A percentile compares a stretch with the other conserved stretches of the same genome.
Evolutionary conservation across 2,113 vertebrate species (phyloP).

Genomic region (Sorex araneus): DNA sequence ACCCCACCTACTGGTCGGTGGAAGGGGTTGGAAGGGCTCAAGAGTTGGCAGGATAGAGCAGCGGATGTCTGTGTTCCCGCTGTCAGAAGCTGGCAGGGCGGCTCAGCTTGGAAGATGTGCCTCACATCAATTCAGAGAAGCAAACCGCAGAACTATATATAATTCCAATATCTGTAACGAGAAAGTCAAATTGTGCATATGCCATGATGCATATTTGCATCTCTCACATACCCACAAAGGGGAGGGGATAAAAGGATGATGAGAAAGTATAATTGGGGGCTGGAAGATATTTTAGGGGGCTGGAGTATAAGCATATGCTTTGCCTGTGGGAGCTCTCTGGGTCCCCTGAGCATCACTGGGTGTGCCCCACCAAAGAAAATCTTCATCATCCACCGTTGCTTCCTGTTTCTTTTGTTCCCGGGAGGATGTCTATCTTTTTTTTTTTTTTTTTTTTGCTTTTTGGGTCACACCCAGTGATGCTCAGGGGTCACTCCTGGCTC

Average conservation of each 20-base stretch:
- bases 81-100: not conserved
- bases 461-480: too few species aligned
- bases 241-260: not conserved
- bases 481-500: too few species aligned
- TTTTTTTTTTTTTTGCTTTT: too few species aligned
- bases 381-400: too few species aligned
- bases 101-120: not conserved
- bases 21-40: not conserved
- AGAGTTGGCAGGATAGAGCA: not conserved
- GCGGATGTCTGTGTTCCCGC: not conserved
- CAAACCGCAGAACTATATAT: constrained; percentile 42
- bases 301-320: too few species aligned
- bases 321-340: too few species aligned
- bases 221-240: not conserved
- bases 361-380: too few species aligned
- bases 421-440: too few species aligned
- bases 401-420: too few species aligned
- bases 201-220: constrained; percentile 53
- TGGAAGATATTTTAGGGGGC: too few species aligned
- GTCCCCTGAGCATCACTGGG: too few species aligned
- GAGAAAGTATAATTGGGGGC: constrained; percentile 15
- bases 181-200: constrained; percentile 52
- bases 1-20: not conserved
- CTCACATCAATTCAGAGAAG: constrained; percentile 31
- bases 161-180: constrained; percentile 46